phyloP scores from a whole-genome alignment of 2,888 invertebrate genomes.

The Napeogenes inachia region DNA sequence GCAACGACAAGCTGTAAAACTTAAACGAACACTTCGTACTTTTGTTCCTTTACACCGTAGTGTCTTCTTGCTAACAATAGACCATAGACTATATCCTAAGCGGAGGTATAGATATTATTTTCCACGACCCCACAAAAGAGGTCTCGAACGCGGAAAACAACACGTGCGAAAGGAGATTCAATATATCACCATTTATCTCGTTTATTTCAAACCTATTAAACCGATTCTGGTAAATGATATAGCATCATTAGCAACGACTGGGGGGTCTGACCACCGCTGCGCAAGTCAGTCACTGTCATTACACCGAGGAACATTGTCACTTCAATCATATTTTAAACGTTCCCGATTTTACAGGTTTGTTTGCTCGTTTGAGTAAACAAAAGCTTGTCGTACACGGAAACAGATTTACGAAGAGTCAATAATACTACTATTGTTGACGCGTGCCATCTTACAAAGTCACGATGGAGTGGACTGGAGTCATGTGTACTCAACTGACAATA shows the following conservation, averaged over 20 bases:
- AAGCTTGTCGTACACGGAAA: slow-evolving; percentile 46
- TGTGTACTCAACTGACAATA: slow-evolving; percentile 8
- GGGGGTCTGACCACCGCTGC: slow-evolving; percentile 40
- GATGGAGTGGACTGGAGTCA: slow-evolving; percentile 10
- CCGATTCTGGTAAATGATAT: slow-evolving; percentile 45
- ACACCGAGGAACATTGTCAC: slow-evolving; percentile 54
- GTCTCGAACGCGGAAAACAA: background rate
- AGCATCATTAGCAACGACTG: slow-evolving; percentile 22
- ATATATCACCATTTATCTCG: slow-evolving; percentile 44
- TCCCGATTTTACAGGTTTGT: slow-evolving; percentile 56
- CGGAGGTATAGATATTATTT: slow-evolving; percentile 2
- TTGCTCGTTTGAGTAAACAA: slow-evolving; percentile 55
- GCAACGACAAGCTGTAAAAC: slow-evolving; percentile 45
- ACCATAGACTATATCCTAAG: slow-evolving; percentile 43
- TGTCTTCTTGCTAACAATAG: slow-evolving; percentile 47
- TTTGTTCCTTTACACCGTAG: slow-evolving; percentile 38
- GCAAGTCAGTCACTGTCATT: slow-evolving; percentile 54
- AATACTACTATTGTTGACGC: slow-evolving; percentile 32
- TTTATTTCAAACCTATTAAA: slow-evolving; percentile 43
- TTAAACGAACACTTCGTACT: slow-evolving; percentile 49
- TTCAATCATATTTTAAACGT: slow-evolving; percentile 59
- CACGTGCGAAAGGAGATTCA: slow-evolving; percentile 22
- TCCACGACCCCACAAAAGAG: slow-evolving; percentile 14
- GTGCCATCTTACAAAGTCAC: slow-evolving; percentile 29
- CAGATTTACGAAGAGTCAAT: slow-evolving; percentile 49